These are phyloP conservation scores for Lasioglossum baleicum DNA, from an alignment of 1,140 invertebrate species.

Conservation along the genomic window DNA sequence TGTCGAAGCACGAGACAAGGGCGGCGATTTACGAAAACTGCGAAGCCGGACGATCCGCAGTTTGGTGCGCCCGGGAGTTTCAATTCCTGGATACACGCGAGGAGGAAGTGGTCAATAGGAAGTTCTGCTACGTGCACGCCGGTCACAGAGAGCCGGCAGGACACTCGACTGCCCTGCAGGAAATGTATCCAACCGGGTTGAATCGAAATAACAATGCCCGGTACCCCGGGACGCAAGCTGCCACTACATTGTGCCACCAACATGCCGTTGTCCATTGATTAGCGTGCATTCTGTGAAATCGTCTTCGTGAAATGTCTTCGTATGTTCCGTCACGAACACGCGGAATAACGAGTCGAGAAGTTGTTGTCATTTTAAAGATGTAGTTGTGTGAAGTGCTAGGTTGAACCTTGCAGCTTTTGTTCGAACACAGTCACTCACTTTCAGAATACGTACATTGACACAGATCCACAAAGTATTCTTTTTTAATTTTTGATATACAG, in stretches of 20 bases:
- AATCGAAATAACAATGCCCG: conserved; percentile 54
- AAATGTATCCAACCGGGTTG: conserved; percentile 51
- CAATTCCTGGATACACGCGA: conserved; percentile 47
- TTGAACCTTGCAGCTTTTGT: no score
- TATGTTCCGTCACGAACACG: no score
- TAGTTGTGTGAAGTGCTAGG: no score
- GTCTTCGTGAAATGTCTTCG: not conserved
- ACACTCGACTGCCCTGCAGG: conserved; percentile 36
- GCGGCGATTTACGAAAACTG: conserved; percentile 1
- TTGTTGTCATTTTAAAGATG: no score
- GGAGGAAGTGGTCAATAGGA: conserved; percentile 60
- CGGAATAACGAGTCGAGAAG: no score
- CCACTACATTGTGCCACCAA: conserved; percentile 20
- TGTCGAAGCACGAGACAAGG: no score
- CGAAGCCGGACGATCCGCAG: not conserved
- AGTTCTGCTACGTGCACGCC: conserved; percentile 45
- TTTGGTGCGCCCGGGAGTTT: conserved; percentile 30
- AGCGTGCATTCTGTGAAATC: conserved; percentile 13
- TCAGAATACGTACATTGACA: no score
- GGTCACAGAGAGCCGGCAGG: conserved; percentile 10
- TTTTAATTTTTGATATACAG: no score
- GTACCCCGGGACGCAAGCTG: conserved; percentile 8
- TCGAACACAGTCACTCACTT: no score
- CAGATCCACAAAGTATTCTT: no score
- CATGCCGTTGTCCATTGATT: conserved; percentile 27